Evolutionary conservation across 2,797 vertebrate genomes (phyloP).

Genomic region (Cephalopachus bancanus): DNA sequence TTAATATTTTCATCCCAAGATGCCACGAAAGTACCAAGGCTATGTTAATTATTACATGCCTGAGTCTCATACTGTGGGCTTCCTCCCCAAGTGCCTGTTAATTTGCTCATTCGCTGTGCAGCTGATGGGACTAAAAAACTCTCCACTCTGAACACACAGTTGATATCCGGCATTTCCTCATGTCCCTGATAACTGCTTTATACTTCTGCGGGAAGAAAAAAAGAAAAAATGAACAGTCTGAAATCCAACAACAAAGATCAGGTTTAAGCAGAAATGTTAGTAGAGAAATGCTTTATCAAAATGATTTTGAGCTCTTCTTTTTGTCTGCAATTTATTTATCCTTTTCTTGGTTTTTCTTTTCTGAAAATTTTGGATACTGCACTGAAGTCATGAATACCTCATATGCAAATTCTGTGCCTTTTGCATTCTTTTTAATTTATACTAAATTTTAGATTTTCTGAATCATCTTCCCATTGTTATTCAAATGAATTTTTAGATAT

Average conservation of each 20-base stretch:
- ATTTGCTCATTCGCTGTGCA: slow-evolving; percentile 67
- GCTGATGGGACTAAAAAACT: slow-evolving; percentile 6
- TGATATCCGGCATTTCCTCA: background rate
- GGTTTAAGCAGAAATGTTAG: background rate
- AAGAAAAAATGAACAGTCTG: background rate
- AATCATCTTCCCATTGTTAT: background rate
- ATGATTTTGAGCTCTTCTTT: background rate
- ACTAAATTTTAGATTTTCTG: slow-evolving; percentile 17
- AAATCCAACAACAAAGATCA: background rate
- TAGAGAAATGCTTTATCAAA: background rate
- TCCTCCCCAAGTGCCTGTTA: slow-evolving; percentile 76
- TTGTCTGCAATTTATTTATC: background rate
- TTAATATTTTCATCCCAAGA: slow-evolving; percentile 82
- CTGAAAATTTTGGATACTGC: background rate
- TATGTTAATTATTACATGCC: slow-evolving; percentile 78
- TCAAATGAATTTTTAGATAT: background rate
- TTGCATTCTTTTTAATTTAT: background rate
- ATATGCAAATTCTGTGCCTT: background rate
- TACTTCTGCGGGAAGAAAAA: background rate
- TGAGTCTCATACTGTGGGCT: background rate
- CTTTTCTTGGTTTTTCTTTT: background rate
- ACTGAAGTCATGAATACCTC: background rate
- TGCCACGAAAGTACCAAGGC: slow-evolving; percentile 70
- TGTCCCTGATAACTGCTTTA: background rate
- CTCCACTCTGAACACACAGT: background rate